Evolutionary conservation across 2,113 vertebrate species (phyloP), one percentile per base, ranked within the genome.

Genomic region (Peucedramus taeniatus): DNA sequence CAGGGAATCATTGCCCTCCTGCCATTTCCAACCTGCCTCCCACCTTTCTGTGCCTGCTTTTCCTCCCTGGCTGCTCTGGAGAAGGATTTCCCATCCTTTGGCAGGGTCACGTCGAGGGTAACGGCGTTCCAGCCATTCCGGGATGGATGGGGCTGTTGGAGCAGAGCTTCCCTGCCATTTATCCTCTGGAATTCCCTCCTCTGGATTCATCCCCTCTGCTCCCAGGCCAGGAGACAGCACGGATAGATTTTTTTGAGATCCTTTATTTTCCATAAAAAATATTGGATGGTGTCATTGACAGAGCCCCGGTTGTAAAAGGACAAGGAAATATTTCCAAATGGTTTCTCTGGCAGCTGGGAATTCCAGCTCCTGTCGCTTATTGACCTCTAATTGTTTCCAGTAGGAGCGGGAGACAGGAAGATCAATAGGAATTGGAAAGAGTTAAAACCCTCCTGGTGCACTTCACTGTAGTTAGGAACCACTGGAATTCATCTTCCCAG

Each of bases 331-430:
- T 96, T 97, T 95, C 96, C 95, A 94, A 96, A 93, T 37, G 71
- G 76, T 84, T 96, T 86, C 76, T 96, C 95, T 92, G 97, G 97
- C 97, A 97, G 96, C 96, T 75, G 93, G 80, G 91, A 95, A 97
- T 97, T 97, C 92, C 94, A 87, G 93, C 97, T 94, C 80, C 56
- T 76, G 96, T 94, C 93, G 56, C 30, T 60, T 87, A 94, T 96
- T 97, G 97, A 97, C 97, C 96, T 96, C 96, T 97, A 97, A 97
- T 97, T 97, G 95, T 97, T 98, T 97, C 96, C 96, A 94, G 92
- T 56, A 94, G 95, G 91, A 91, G 83, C 35, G 0, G 93, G 92
- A 94, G 97, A 89, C 84, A 35, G 90, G 77, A 83, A 94, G 92
- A 98, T 98, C 98, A 33, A 97, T 98, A 96, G 93, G 85, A 83